A percentile compares a stretch with the other conserved stretches of the same genome.
Evolutionary conservation across 2,888 invertebrate genomes (phyloP).

Genomic region (Cryptocheilus praepositus): DNA sequence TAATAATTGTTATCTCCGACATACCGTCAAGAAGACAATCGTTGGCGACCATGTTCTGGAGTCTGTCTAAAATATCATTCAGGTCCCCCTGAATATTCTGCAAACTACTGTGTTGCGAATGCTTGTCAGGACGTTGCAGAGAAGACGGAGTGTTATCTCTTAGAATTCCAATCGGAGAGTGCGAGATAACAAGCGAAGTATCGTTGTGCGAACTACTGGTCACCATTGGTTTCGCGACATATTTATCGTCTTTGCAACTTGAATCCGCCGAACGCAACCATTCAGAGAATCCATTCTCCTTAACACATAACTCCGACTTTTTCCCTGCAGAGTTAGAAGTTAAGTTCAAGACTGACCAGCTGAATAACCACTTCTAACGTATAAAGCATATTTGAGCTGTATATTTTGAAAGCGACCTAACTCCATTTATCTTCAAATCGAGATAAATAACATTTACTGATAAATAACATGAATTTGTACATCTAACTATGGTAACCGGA

Average conservation of each 20-base stretch:
- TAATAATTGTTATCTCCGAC: constrained; percentile 22
- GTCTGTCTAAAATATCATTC: constrained; percentile 82
- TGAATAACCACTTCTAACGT: no score
- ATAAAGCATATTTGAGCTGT: no score
- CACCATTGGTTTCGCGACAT: constrained; percentile 41
- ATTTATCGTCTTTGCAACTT: constrained; percentile 50
- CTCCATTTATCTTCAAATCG: no score
- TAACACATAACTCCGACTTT: constrained; percentile 55
- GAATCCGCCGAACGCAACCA: constrained; percentile 61
- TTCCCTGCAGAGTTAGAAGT: constrained; percentile 51
- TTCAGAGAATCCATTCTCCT: constrained; percentile 70
- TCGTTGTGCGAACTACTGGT: constrained; percentile 51
- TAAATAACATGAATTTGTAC: no score
- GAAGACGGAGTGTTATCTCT: constrained; percentile 69
- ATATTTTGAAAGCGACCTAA: no score
- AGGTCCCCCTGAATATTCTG: constrained; percentile 80
- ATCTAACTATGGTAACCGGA: no score
- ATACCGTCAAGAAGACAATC: constrained; percentile 82
- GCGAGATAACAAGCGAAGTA: constrained; percentile 46
- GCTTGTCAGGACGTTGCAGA: constrained; percentile 68
- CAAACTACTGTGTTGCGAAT: constrained; percentile 71
- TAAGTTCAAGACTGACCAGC: background rate
- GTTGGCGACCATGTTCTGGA: constrained; percentile 83
- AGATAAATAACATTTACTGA: no score
- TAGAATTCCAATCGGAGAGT: constrained; percentile 60